Base-by-base conservation (phyloP, 2,888 invertebrate genomes). In the Choristoneura rosaceana region DNA sequence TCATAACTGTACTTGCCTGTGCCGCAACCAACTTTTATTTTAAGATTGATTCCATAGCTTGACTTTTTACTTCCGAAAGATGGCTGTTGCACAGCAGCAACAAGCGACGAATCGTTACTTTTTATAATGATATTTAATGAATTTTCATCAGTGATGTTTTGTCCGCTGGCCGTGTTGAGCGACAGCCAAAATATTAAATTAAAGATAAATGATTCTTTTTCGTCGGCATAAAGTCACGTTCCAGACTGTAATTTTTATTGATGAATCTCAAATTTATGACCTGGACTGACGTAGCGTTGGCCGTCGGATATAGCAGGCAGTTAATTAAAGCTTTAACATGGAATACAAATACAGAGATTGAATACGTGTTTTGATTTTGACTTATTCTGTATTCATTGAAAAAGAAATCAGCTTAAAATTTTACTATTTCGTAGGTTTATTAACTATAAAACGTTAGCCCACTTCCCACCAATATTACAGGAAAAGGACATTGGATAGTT, bases 161-260 rank as follows among this genome's bases (percentile, higher is more conserved):
- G 62, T 62, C 67, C 55, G 62, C 58, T 33, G 15, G 55, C 58
- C 47, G 58, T 67, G 66, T 61, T 71, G 71, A 55, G 66, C 62
- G 62, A 58, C 67, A 58, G 62, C 67, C 55, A 58, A 71, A 70
- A 65, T 70, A 70, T 68, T 71, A 71, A 68, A 68, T 71, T 55
- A 55, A 69, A 68, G 68, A 71, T 74, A 69, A 74, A 68, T 71
- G 62, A 68, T 63, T 71, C 38, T 52, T 64, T 65, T 55, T 65
- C 65, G 71, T 66, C 65, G 62, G 58, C 74, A 69, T 69, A 69
- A 65, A 59, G 65, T 74, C 74, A 74, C 71, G 74, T 68, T 41
- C 64, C 41, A 50, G 50, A 45, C 33, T 45, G 52, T 60, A 63
- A 68, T 68, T 68, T 71, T 63, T 64, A 55, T 66, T 66, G 55